Conservation (phyloP, 2,888 invertebrate species). For the Empis stercorea region DNA sequence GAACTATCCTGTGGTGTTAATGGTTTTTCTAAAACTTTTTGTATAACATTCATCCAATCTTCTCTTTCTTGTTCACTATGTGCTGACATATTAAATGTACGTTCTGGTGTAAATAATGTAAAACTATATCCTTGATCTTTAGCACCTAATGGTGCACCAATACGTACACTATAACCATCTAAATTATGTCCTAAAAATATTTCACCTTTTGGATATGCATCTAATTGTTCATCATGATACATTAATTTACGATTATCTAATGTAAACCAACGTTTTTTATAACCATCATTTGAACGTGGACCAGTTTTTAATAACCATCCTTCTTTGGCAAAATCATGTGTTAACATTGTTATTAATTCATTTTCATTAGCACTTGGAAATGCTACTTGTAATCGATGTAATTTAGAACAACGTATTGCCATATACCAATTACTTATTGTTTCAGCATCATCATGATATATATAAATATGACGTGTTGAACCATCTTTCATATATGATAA, state of each 20-base stretch:
- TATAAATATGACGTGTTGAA: constrained; percentile 73
- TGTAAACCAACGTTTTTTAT: constrained; percentile 78
- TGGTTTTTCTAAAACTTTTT: constrained; percentile 58
- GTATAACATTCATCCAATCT: constrained; percentile 67
- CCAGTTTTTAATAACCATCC: constrained; percentile 87
- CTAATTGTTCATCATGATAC: constrained; percentile 80
- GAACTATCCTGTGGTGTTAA: constrained; percentile 67
- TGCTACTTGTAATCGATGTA: constrained; percentile 70
- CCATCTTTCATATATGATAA: constrained; percentile 76
- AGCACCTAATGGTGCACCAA: constrained; percentile 52
- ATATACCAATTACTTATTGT: constrained; percentile 77
- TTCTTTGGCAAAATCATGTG: constrained; percentile 72
- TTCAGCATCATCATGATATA: constrained; percentile 76
- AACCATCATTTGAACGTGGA: constrained; percentile 65
- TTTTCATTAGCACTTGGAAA: constrained; percentile 64
- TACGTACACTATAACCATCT: constrained; percentile 61
- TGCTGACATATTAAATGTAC: constrained; percentile 64
- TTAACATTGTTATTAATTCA: constrained; percentile 57
- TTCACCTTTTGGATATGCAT: constrained; percentile 83
- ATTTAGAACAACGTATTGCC: constrained; percentile 71
- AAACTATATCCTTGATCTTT: constrained; percentile 70
- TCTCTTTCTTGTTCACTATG: constrained; percentile 62
- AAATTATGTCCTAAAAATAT: constrained; percentile 61
- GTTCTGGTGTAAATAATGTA: constrained; percentile 66
- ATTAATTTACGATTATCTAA: constrained; percentile 80